Base-by-base conservation (phyloP, 2,113 vertebrate genomes). In the Telmatochromis sp. region DNA sequence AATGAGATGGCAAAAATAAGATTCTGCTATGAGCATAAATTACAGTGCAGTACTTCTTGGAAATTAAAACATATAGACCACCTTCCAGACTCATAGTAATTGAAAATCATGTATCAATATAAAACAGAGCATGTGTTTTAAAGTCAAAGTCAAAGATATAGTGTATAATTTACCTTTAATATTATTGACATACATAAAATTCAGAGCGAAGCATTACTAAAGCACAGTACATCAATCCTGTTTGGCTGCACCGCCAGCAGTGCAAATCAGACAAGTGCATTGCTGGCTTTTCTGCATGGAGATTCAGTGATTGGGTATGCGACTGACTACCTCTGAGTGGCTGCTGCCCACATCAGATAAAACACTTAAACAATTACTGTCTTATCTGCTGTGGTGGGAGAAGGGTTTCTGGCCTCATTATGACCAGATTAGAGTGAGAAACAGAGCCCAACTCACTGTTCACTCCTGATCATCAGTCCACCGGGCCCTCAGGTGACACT, bases 321-420 rank as follows among this genome's bases (percentile, higher is more conserved):
- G 9, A 63, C 60, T 51, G 58, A 68, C 82, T 85, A 87, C 91
- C 88, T 93, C 90, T 78, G 86, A 54, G 31, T 89, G 86, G 91
- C 85, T 35, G 35, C 54, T 83, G 35, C 83, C 84, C 89, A 86
- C 92, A 95, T 95, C 93, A 95, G 95, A 96, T 96, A 96, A 94
- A 95, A 94, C 94, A 94, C 94, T 95, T 95, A 93, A 96, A 95
- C 95, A 95, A 96, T 96, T 96, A 95, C 92, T 91, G 90, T 94
- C 95, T 95, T 96, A 96, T 96, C 96, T 92, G 88, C 89, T 88
- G 93, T 86, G 89, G 89, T 92, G 88, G 91, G 94, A 95, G 91
- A 93, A 68, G 86, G 89, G 91, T 91, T 86, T 82, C 81, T 88
- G 93, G 89, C 91, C 93, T 95, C 93, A 95, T 96, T 95, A 96